Evolutionary conservation across 37 sponge, comb jelly and placozoan species (phyloP), one percentile per base, ranked within the genome.

Genomic region (Cliona cf. orientalis): DNA sequence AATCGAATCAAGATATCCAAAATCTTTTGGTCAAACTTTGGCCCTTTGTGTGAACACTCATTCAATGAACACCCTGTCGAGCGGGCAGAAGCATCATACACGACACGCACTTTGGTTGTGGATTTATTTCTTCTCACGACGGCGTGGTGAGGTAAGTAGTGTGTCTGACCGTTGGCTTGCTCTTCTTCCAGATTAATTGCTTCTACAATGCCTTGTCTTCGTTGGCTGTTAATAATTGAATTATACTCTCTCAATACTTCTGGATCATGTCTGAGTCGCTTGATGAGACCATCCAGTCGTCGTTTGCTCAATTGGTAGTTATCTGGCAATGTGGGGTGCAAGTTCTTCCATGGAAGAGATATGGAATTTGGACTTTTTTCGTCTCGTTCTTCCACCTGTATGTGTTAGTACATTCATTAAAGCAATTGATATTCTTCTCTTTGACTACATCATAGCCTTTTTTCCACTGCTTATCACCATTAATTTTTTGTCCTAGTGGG

Each of bases 91-190:
- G 84, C 75, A 40, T 83, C 75, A 61, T 83, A 83, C 38, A 83
- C 84, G 40, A 74, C 55, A 28, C 84, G 53, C 21, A 73, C 21
- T 62, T 83, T 83, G 32, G 75, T 83, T n/a, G 84, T 83, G 61
- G 32, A 26, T 23, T 31, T 62, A 23, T 5, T 11, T 79, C 68
- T 35, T 79, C 68, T n/a, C n/a, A n/a, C n/a, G n/a, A n/a, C n/a
- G n/a, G n/a, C n/a, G n/a, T n/a, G n/a, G n/a, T n/a, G n/a, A 35
- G 81, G 72, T 25, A 80, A 31, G 36, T 80, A 80, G 62, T 80
- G 57, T 42, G 62, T 37, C 26, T n/a, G 64, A 17, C 22, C 65
- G 35, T 12, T 39, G 21, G 31, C 35, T 26, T 42, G 22, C 9
- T 62, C 23, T 14, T 74, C 58, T 34, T 9, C 23, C 12, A 31